Evolutionary conservation across 2,888 invertebrate genomes (phyloP), one percentile per base, ranked within the genome.

Genomic region (Drosophila meridiana): DNA sequence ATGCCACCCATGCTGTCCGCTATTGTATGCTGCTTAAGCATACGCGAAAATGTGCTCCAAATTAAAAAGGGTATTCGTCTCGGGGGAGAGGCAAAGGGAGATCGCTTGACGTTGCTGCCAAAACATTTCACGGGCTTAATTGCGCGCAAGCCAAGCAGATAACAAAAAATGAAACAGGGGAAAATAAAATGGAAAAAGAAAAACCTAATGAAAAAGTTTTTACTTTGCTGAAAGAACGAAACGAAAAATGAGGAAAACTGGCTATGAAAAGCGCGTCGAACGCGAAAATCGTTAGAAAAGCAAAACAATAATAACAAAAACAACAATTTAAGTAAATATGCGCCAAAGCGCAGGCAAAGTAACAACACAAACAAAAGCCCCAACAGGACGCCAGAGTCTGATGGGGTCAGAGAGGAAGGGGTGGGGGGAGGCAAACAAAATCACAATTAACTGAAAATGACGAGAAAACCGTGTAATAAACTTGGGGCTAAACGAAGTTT

Each of bases 401-500:
- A 38, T 14, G 55, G 28, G 28, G 28, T 20, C 26, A 45, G 0
- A 28, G 20, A 14, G 3, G 9, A 66, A 14, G 3, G 9, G 63
- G 48, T 42, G 38, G 65, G 36, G 63, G 83, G 61, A 79, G 64
- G 83, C 86, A 83, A 89, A 87, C 86, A 86, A 87, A 87, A 89
- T 90, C 89, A 87, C 87, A 89, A 89, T 89, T 89, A 89, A 89
- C 90, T 87, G 81, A 79, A 76, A 83, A 86, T 90, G 89, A 74
- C 86, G 76, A 78, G 58, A 71, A 71, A 71, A 63, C 53, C 3
- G 32, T 2, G 7, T 0, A 14, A 28, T 34, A 36, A 40, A 28
- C 5, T 30, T 9, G 0, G 3, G 4, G 1, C 14, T 13, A n/a
- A 42, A 11, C 55, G 47, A 60, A 45, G 8, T 7, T 4, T 6